Conservation (phyloP, 2,888 invertebrate genomes). For the Ennomos erosarius region DNA sequence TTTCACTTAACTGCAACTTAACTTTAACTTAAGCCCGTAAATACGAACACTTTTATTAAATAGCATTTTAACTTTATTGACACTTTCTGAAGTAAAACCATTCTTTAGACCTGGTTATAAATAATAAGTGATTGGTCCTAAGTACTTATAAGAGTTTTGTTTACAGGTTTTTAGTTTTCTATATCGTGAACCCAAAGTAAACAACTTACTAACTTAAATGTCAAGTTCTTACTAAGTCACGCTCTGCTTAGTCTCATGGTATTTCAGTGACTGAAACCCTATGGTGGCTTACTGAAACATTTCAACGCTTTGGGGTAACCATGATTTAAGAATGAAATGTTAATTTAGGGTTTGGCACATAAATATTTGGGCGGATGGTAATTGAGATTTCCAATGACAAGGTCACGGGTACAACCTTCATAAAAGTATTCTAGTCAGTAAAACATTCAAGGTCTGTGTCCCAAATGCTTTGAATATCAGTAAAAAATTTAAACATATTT, state of each 20-base stretch:
- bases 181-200: neutral
- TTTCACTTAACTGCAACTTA: constrained; percentile 34
- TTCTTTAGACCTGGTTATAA: too few relatives aligned
- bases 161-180: too few relatives aligned
- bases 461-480: too few relatives aligned
- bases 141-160: too few relatives aligned
- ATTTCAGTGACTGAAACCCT: constrained; percentile 69
- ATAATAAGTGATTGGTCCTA: too few relatives aligned
- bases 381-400: constrained; percentile 7
- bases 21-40: constrained; percentile 25
- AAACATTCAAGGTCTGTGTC: too few relatives aligned
- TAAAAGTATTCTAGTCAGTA: neutral
- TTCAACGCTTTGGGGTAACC: constrained; percentile 39
- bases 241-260: constrained; percentile 55
- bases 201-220: constrained; percentile 7
- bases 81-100: neutral
- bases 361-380: neutral
- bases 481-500: too few relatives aligned
- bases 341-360: constrained; percentile 28
- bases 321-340: constrained; percentile 22
- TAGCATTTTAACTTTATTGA: constrained; percentile 11
- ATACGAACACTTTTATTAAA: constrained; percentile 4
- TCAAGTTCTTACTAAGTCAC: constrained; percentile 12
- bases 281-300: constrained; percentile 38
- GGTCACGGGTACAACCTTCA: constrained; percentile 6